Evolutionary conservation across 1,140 invertebrate genomes (phyloP), one percentile per base, ranked within the genome.

Genomic region (Kradibia gibbosae): DNA sequence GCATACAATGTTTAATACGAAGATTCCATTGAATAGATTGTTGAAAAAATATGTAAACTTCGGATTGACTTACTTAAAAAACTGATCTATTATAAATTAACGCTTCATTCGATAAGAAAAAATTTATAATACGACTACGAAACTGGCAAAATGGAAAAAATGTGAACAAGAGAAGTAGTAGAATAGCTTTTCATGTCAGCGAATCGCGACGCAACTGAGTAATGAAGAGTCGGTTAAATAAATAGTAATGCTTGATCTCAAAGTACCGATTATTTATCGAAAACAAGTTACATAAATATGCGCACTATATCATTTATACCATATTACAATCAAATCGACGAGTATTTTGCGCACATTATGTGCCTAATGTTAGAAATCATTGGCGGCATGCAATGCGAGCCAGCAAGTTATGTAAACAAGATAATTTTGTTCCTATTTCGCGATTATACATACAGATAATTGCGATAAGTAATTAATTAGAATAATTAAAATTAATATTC

Each of bases 241-340:
- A 53, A 36, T 10, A 55, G 31, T 39, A 17, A 1, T 50, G 31
- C 20, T 20, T 22, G 31, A 70, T 39, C 17, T 1, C 5, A 11
- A 28, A 50, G 25, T 50, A 74, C 34, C 28, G 76, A 53, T 78
- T 70, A 70, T 53, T 70, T 34, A n/a, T 57, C 60, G 77, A 57
- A 79, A 79, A 79, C 67, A 79, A 79, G 67, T 72, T 79, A 71
- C 55, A 72, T 79, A 79, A 79, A 79, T 79, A 72, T 39, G 11
- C 34, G 22, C 34, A 65, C 70, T 53, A 31, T 70, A 34, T 39
- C 36, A 45, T 60, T 73, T 34, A 72, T 34, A n/a, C 0, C 7
- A 20, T 39, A 72, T 25, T 62, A 17, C 3, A 62, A 80, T 73
- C 34, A 34, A 42, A 60, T 80, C 53, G 72, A 62, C 25, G 53